Conservation (phyloP, 1,140 invertebrate genomes). For the Dermatophagoides farinae region DNA sequence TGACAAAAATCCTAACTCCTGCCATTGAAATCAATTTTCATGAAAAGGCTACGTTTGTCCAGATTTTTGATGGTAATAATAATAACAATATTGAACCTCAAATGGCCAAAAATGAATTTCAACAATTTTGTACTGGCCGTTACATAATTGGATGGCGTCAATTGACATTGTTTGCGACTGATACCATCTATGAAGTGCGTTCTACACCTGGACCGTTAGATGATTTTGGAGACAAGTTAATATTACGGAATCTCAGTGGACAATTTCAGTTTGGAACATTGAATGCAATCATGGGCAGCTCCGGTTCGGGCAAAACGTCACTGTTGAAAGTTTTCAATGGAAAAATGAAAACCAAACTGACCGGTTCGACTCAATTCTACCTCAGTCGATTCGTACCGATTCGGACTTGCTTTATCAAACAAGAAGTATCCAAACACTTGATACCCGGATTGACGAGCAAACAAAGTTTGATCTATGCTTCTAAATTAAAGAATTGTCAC, state of each 20-base stretch:
- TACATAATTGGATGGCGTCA: not conserved
- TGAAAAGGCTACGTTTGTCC: not conserved
- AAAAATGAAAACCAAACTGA: not conserved
- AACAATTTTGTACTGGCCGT: not conserved
- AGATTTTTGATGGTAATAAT: not conserved
- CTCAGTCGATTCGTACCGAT: not conserved
- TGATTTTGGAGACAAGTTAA: not conserved
- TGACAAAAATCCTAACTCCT: not conserved
- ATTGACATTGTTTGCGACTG: not conserved
- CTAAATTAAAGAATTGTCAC: conserved; percentile 48
- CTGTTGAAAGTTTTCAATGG: not conserved
- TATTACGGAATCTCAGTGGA: not conserved
- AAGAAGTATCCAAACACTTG: not conserved
- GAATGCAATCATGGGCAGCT: not conserved
- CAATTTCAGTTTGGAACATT: not conserved
- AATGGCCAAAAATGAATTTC: not conserved
- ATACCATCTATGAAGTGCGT: not conserved
- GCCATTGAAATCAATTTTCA: not conserved
- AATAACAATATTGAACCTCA: not conserved
- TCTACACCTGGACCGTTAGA: not conserved
- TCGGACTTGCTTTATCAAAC: not conserved
- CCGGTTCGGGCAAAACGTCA: not conserved
- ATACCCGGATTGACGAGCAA: conserved; percentile 40
- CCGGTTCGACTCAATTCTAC: not conserved
- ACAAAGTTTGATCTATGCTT: conserved; percentile 76